phyloP scores from a whole-genome alignment of 1,140 invertebrate genomes.

The Helicoverpa zea region DNA sequence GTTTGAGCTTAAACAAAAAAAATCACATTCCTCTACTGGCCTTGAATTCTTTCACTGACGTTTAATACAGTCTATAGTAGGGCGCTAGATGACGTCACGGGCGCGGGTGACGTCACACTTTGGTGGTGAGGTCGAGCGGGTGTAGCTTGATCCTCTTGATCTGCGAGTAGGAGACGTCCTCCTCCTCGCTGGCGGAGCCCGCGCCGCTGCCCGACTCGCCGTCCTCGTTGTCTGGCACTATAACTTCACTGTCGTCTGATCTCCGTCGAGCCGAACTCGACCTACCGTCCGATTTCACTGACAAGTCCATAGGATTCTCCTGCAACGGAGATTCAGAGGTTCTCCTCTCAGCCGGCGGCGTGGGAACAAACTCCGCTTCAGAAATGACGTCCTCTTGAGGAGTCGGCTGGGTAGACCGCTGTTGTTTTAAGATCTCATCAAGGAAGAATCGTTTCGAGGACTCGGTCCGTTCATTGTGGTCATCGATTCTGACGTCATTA shows the following conservation, averaged over 20 bases:
- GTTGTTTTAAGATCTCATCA: constrained; percentile 91
- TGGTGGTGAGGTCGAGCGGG: constrained; percentile 90
- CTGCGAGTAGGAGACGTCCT: constrained; percentile 82
- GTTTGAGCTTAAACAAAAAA: constrained; percentile 62
- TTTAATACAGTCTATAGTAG: constrained; percentile 56
- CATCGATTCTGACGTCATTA: constrained; percentile 87
- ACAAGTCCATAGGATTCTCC: constrained; percentile 94
- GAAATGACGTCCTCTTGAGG: constrained; percentile 80
- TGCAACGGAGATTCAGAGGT: constrained; percentile 86
- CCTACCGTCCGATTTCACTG: constrained; percentile 89
- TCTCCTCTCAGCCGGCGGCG: constrained; percentile 80
- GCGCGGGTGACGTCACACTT: constrained; percentile 80
- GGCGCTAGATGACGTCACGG: constrained; percentile 57
- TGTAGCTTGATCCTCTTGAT: constrained; percentile 87
- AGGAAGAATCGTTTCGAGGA: constrained; percentile 90
- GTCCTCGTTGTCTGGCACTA: constrained; percentile 79
- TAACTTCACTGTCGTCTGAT: constrained; percentile 83
- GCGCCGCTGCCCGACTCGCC: constrained; percentile 84
- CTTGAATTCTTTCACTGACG: constrained; percentile 69
- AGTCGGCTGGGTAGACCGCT: constrained; percentile 82
- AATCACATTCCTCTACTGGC: constrained; percentile 84
- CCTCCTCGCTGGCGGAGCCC: constrained; percentile 87
- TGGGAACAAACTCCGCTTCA: constrained; percentile 81
- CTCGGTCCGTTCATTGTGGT: constrained; percentile 84
- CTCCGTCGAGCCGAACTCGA: constrained; percentile 82